These are phyloP conservation scores for Gymnogyps californianus DNA, from an alignment of 2,113 vertebrate genomes.

Conservation along the genomic window DNA sequence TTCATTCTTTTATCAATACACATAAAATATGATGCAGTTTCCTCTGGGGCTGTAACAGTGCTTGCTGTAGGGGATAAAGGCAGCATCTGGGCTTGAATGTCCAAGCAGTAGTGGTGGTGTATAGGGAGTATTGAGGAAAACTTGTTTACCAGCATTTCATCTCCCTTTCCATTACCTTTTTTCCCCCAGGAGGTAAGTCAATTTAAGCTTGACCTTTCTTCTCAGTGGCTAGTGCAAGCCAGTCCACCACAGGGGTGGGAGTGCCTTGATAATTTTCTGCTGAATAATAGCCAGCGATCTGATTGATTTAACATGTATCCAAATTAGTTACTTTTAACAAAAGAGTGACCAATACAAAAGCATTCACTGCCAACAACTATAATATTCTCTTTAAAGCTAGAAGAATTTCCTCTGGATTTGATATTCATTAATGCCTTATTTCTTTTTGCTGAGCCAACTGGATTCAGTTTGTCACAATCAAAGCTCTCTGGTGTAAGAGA, in stretches of 20 bases:
- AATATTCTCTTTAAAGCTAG: not conserved
- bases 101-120: not conserved
- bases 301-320: not conserved
- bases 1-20: not conserved
- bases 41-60: not conserved
- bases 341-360: not conserved
- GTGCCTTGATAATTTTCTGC: not conserved
- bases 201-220: not conserved
- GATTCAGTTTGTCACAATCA: not conserved
- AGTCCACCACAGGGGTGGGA: not conserved
- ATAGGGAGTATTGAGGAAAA: not conserved
- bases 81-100: not conserved
- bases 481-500: not conserved
- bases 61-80: not conserved
- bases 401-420: not conserved
- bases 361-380: not conserved
- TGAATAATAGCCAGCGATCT: not conserved
- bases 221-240: not conserved
- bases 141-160: not conserved
- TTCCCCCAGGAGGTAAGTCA: not conserved
- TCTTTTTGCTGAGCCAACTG: not conserved
- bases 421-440: not conserved
- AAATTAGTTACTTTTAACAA: not conserved
- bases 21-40: not conserved
- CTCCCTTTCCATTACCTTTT: not conserved